Conservation (phyloP, 1,140 invertebrate species). For the Eciton burchellii region DNA sequence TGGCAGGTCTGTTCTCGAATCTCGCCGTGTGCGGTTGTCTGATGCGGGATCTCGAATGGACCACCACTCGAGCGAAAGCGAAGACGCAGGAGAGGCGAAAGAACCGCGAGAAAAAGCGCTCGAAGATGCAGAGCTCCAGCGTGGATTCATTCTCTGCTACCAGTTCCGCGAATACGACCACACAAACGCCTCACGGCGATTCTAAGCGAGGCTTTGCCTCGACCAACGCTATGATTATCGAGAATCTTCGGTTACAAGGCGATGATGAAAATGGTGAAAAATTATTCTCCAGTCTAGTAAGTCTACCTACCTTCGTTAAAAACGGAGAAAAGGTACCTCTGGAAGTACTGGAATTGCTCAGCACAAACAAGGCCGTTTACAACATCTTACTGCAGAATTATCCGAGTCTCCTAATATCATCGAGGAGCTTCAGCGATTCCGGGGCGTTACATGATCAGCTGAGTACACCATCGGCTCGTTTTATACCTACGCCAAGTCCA, state of each 20-base stretch:
- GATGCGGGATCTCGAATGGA: constrained; percentile 93
- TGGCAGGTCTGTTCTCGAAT: constrained; percentile 94
- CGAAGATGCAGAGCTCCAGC: constrained; percentile 87
- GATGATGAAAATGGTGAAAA: constrained; percentile 81
- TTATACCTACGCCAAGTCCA: constrained; percentile 68
- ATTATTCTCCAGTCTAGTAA: constrained; percentile 92
- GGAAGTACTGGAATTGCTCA: constrained; percentile 91
- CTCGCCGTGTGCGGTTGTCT: constrained; percentile 94
- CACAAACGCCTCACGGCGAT: constrained; percentile 79
- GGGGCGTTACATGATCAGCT: constrained; percentile 83
- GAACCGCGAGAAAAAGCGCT: constrained; percentile 87
- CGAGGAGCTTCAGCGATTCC: constrained; percentile 90
- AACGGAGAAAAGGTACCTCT: constrained; percentile 91
- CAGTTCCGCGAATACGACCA: constrained; percentile 88
- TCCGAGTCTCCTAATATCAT: constrained; percentile 89
- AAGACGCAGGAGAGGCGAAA: constrained; percentile 88
- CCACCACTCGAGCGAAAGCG: constrained; percentile 87
- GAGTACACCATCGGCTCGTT: constrained; percentile 72
- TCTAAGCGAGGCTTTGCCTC: constrained; percentile 79
- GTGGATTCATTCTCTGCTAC: constrained; percentile 89
- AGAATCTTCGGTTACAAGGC: constrained; percentile 76
- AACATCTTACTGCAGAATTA: constrained; percentile 91
- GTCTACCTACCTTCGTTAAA: constrained; percentile 92
- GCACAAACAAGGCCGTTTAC: constrained; percentile 89
- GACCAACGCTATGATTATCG: constrained; percentile 79